These are phyloP conservation scores for Pteropus alecto DNA, from an alignment of 2,113 vertebrate species.

Conservation along the genomic window DNA sequence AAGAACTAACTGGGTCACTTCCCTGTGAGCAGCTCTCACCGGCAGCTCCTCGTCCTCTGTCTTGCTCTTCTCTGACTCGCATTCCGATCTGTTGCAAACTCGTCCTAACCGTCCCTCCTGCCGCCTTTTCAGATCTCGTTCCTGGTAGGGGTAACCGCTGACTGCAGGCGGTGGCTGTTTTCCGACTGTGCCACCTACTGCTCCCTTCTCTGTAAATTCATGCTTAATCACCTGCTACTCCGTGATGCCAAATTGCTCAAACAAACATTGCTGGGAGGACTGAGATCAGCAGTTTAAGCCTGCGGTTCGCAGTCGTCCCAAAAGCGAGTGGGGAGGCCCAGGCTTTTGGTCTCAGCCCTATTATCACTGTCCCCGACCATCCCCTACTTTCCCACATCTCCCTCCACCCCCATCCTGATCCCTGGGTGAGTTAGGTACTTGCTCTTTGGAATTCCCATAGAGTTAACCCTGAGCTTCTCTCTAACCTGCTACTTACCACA, in stretches of 20 bases:
- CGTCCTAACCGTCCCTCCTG: constrained; percentile 38
- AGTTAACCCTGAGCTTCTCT: not conserved
- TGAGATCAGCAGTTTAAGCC: constrained; percentile 36
- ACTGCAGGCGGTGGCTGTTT: constrained; percentile 45
- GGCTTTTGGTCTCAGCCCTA: not conserved
- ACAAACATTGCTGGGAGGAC: constrained; percentile 51
- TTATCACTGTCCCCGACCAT: not conserved
- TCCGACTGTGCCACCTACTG: constrained; percentile 52
- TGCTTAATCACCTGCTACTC: constrained; percentile 67
- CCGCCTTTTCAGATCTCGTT: constrained; percentile 26
- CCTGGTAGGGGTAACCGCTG: constrained; percentile 15
- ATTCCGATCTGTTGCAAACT: constrained; percentile 39
- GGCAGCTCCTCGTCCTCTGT: not conserved
- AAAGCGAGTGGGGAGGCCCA: not conserved
- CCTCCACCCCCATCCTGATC: not conserved
- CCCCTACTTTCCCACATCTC: not conserved
- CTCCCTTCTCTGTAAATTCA: constrained; percentile 47
- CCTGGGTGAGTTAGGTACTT: rapidly evolving
- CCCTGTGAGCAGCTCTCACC: not conserved
- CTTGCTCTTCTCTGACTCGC: constrained; percentile 12
- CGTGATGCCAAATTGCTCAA: constrained; percentile 62
- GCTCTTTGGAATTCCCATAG: not conserved
- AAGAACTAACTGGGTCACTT: not conserved
- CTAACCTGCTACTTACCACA: not conserved
- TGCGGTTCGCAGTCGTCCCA: not conserved